phyloP scores from a whole-genome alignment of 2,113 vertebrate genomes.

The Patagioenas fasciata region DNA sequence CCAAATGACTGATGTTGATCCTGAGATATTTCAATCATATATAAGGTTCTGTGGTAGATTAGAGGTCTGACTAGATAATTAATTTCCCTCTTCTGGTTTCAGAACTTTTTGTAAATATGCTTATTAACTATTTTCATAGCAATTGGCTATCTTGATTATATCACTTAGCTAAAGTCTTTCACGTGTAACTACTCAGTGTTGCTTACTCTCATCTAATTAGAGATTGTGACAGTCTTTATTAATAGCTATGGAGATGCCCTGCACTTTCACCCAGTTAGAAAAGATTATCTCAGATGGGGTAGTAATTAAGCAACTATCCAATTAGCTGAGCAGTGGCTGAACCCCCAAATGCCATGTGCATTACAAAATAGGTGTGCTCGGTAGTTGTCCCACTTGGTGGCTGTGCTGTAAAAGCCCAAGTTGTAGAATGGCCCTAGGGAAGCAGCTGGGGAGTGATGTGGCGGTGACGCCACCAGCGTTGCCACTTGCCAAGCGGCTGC shows the following conservation, averaged over 20 bases:
- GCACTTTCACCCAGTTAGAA: background rate
- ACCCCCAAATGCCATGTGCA: background rate
- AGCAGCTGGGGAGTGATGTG: background rate
- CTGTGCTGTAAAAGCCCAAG: background rate
- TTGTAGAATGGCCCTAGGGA: background rate
- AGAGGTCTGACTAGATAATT: background rate
- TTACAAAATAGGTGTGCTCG: background rate
- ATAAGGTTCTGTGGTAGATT: background rate
- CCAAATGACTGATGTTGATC: background rate
- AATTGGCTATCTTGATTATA: background rate
- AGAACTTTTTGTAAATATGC: background rate
- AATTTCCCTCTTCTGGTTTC: background rate
- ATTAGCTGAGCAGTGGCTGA: background rate
- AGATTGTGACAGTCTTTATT: background rate
- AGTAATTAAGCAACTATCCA: background rate
- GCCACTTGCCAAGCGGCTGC: background rate
- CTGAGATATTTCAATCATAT: background rate
- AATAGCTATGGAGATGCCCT: background rate
- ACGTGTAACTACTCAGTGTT: fast-evolving
- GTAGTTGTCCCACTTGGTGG: background rate
- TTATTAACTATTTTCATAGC: background rate
- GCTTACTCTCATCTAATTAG: background rate
- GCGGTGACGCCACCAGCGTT: background rate
- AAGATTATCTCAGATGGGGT: background rate
- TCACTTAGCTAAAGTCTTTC: background rate